phyloP scores from a whole-genome alignment of 2,113 vertebrate genomes.

The Ranitomeya variabilis region DNA sequence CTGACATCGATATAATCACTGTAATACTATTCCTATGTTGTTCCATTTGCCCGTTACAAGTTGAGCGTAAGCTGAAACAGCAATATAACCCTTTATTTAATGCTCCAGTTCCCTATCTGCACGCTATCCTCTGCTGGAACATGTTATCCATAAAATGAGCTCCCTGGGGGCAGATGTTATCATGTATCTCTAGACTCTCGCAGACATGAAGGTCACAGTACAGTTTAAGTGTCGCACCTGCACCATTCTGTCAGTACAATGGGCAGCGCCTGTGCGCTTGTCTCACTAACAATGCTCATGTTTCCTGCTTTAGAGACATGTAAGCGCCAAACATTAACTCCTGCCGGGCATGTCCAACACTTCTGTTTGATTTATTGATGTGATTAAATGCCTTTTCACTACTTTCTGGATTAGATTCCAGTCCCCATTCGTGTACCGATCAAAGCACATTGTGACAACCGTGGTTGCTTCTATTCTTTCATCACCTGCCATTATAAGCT shows the following conservation, averaged over 20 bases:
- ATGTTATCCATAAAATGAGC: constrained; percentile 37
- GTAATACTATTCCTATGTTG: neutral
- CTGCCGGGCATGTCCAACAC: neutral
- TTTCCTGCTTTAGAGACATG: neutral
- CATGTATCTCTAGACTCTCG: constrained; percentile 27
- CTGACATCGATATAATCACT: neutral
- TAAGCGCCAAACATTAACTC: neutral
- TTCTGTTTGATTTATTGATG: neutral
- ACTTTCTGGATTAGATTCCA: neutral
- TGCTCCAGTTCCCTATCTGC: neutral
- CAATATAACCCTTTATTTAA: neutral
- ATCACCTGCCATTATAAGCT: neutral
- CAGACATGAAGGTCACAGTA: constrained; percentile 40
- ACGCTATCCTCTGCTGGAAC: constrained; percentile 43
- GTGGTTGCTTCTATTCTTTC: neutral
- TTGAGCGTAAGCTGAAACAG: constrained; percentile 3
- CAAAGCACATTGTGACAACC: neutral
- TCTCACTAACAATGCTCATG: constrained; percentile 1
- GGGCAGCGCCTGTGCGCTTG: constrained; percentile 9
- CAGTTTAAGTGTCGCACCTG: constrained; percentile 51
- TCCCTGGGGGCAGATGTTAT: constrained; percentile 39
- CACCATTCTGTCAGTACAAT: constrained; percentile 41
- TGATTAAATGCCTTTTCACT: neutral
- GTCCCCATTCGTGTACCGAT: neutral
- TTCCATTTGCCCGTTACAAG: neutral